These are phyloP conservation scores for Caiman crocodilus DNA, from an alignment of 2,797 vertebrate species.

Conservation along the genomic window DNA sequence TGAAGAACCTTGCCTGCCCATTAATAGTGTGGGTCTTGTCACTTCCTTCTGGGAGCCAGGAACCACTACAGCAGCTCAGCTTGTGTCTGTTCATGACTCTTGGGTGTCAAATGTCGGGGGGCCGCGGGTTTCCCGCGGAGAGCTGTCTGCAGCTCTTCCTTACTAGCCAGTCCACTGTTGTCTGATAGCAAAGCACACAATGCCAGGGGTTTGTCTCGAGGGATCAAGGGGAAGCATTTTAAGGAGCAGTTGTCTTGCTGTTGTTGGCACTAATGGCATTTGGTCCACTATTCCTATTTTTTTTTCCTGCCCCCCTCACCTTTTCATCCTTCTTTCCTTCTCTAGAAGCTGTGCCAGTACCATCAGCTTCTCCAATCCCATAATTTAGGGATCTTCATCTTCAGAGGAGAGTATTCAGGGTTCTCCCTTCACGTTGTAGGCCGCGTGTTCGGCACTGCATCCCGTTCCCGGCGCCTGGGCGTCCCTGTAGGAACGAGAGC, in stretches of 20 bases:
- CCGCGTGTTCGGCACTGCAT: not conserved
- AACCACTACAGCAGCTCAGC: not conserved
- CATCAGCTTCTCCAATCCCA: no score
- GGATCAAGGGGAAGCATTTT: not conserved
- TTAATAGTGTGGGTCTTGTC: not conserved
- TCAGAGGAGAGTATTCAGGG: not conserved
- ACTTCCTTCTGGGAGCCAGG: not conserved
- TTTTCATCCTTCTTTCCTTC: not conserved
- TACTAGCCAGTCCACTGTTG: not conserved
- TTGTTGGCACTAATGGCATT: not conserved
- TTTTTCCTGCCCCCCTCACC: not conserved
- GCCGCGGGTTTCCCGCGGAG: accelerated
- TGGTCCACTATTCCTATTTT: not conserved
- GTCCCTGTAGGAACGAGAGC: not conserved
- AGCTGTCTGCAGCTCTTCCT: not conserved
- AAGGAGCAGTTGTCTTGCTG: not conserved
- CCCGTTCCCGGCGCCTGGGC: not conserved
- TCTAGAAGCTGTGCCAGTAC: not conserved
- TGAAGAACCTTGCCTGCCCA: no score
- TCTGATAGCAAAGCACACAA: not conserved
- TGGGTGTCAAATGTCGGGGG: not conserved
- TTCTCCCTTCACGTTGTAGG: not conserved
- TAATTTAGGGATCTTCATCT: no score
- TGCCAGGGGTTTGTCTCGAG: not conserved
- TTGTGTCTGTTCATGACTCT: not conserved